A percentile compares a stretch with the other conserved stretches of the same genome.
phyloP scores from a whole-genome alignment of 2,797 vertebrate species.

The Ispidina lecontei region DNA sequence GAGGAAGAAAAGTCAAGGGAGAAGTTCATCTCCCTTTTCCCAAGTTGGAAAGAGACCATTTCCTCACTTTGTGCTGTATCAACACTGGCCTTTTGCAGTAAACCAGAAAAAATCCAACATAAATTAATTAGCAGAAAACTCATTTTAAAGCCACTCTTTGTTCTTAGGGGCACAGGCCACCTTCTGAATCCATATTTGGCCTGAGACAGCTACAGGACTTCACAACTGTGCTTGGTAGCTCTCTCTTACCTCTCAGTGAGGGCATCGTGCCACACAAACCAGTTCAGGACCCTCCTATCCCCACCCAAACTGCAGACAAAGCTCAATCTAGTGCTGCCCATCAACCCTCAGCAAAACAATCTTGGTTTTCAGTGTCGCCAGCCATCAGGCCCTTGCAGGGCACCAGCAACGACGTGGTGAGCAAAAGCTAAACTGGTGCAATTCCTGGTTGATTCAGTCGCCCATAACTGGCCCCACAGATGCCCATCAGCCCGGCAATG shows the following conservation, averaged over 20 bases:
- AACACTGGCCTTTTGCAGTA: background rate
- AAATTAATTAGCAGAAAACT: background rate
- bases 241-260: background rate
- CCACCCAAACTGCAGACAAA: background rate
- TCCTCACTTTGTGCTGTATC: background rate
- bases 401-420: background rate
- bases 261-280: background rate
- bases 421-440: fast-evolving
- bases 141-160: background rate
- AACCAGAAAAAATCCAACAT: background rate
- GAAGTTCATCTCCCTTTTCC: background rate
- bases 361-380: background rate
- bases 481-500: background rate
- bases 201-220: background rate
- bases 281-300: background rate
- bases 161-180: background rate
- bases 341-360: background rate
- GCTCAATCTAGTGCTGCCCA: background rate
- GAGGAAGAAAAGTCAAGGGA: background rate
- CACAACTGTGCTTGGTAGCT: background rate
- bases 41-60: background rate
- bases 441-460: background rate
- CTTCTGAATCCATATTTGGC: background rate
- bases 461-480: fast-evolving
- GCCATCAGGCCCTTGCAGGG: fast-evolving